Conservation (phyloP, 2,113 vertebrate genomes). For the Poecile atricapillus region DNA sequence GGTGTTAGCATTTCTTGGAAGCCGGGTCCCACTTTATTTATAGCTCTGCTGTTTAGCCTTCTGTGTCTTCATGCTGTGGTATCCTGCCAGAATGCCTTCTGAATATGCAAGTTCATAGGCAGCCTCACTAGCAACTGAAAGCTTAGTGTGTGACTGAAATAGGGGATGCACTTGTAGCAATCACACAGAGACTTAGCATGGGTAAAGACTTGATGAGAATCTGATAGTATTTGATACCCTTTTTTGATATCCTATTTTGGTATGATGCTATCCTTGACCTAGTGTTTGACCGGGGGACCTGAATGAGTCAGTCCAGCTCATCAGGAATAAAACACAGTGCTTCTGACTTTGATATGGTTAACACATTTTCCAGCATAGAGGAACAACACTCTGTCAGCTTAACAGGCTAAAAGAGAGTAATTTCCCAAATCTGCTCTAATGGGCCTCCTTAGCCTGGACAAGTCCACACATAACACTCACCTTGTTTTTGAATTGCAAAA, state of each 20-base stretch:
- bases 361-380: not conserved
- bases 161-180: not conserved
- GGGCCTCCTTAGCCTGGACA: not conserved
- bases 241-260: not conserved
- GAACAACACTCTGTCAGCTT: not conserved
- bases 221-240: not conserved
- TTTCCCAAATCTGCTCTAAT: not conserved
- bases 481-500: not conserved
- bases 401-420: not conserved
- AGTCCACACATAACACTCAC: accelerated
- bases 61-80: not conserved
- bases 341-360: not conserved
- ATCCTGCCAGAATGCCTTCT: not conserved
- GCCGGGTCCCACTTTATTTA: not conserved
- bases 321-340: accelerated
- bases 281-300: not conserved
- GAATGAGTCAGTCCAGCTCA: not conserved
- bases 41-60: slow-evolving; percentile 15
- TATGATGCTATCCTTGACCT: not conserved
- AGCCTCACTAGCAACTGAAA: not conserved
- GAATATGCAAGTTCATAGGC: not conserved
- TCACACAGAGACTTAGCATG: not conserved
- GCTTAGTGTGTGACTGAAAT: not conserved
- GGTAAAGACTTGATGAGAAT: not conserved
- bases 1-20: not conserved